Conservation (phyloP, 1,140 invertebrate species). For the Penaeus japonicus region DNA sequence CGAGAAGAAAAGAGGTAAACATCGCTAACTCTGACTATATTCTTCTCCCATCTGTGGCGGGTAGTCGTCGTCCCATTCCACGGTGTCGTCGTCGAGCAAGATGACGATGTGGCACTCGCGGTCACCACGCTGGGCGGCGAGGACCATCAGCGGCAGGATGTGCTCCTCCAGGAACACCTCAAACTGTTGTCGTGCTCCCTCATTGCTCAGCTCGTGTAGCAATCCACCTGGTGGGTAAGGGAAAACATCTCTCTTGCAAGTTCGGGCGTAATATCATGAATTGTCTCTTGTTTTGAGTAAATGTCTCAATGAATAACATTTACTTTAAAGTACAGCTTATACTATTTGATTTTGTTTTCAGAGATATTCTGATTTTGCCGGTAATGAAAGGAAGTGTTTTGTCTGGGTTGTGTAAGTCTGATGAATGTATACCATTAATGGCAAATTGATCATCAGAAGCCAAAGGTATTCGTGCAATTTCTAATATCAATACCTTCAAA, state of each 20-base stretch:
- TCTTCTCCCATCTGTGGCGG: constrained; percentile 99
- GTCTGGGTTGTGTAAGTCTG: too few relatives aligned
- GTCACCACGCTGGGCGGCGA: constrained; percentile 89
- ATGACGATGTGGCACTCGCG: constrained; percentile 94
- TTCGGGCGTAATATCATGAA: too few relatives aligned
- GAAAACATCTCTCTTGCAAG: background rate
- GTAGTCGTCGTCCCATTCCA: constrained; percentile 99
- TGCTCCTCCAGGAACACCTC: constrained; percentile 94
- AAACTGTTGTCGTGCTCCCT: constrained; percentile 96
- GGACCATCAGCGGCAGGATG: constrained; percentile 95
- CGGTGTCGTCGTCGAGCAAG: constrained; percentile 91
- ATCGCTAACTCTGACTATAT: constrained; percentile 86
- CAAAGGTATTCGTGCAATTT: too few relatives aligned
- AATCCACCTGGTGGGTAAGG: constrained; percentile 77
- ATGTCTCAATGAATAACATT: too few relatives aligned
- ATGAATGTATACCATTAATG: too few relatives aligned
- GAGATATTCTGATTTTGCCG: too few relatives aligned
- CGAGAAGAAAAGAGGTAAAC: background rate
- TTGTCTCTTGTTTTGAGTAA: too few relatives aligned
- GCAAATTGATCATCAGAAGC: too few relatives aligned
- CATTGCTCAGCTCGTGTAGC: constrained; percentile 97
- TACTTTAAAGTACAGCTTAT: too few relatives aligned
- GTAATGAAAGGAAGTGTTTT: too few relatives aligned
- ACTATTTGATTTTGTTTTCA: too few relatives aligned
- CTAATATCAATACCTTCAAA: too few relatives aligned